These are phyloP conservation scores for Eupithecia centaureata DNA, from an alignment of 2,888 invertebrate species.

Conservation along the genomic window DNA sequence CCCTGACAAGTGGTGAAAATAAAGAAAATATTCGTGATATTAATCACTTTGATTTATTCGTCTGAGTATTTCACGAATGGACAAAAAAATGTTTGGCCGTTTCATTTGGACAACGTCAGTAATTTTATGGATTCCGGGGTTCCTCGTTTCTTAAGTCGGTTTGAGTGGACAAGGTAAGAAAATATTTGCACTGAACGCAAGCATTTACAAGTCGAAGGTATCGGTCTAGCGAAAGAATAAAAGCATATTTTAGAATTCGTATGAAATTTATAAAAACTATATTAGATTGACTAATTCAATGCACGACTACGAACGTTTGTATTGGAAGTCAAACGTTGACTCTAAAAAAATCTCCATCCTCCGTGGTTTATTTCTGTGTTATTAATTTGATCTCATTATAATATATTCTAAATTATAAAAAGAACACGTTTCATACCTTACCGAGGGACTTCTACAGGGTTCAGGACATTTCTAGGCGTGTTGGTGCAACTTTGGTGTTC, in stretches of 20 bases:
- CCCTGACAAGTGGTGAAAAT: background rate
- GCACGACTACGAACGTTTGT: too few relatives aligned
- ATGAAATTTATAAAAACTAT: background rate
- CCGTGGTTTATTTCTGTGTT: too few relatives aligned
- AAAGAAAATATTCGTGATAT: slow-evolving; percentile 6
- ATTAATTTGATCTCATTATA: too few relatives aligned
- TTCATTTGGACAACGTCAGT: background rate
- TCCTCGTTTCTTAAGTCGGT: background rate
- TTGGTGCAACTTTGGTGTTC: too few relatives aligned
- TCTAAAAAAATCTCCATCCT: too few relatives aligned
- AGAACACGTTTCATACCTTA: too few relatives aligned
- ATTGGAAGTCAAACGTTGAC: too few relatives aligned
- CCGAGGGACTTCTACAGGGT: too few relatives aligned
- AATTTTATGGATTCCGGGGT: background rate
- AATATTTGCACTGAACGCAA: background rate
- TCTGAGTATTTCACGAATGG: background rate
- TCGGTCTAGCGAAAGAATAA: background rate
- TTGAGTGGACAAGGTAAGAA: background rate
- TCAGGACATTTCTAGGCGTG: too few relatives aligned
- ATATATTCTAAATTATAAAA: too few relatives aligned
- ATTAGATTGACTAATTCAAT: too few relatives aligned
- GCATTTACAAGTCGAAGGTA: background rate
- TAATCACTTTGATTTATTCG: slow-evolving; percentile 10
- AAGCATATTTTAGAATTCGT: background rate
- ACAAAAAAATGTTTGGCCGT: background rate